Evolutionary conservation across 2,888 invertebrate genomes (phyloP).

Genomic region (Phaedon cochleariae): DNA sequence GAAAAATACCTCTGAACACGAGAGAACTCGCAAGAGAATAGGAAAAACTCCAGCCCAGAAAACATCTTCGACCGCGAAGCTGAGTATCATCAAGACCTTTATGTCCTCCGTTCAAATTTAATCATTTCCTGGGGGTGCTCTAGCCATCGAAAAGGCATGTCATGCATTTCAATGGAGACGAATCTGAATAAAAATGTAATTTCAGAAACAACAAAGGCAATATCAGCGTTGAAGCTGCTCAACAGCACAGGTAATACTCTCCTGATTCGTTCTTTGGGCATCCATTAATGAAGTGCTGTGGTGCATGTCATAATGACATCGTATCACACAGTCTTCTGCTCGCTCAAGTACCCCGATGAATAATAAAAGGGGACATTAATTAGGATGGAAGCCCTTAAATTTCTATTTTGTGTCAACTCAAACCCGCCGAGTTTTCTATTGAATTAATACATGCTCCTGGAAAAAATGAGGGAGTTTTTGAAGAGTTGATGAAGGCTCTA

Average conservation of each 20-base stretch:
- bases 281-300: constrained; percentile 41
- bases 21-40: too few species aligned
- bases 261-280: constrained; percentile 19
- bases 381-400: constrained; percentile 45
- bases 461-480: neutral
- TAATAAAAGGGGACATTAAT: constrained; percentile 49
- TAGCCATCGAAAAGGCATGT: neutral
- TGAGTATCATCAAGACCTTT: neutral
- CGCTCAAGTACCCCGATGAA: constrained; percentile 46
- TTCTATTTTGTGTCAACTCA: constrained; percentile 32
- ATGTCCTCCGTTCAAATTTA: neutral
- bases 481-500: neutral
- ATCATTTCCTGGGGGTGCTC: neutral
- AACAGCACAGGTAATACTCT: constrained; percentile 19
- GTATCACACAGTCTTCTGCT: constrained; percentile 44
- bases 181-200: constrained; percentile 1
- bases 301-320: constrained; percentile 43
- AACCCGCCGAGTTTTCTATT: too few species aligned
- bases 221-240: neutral
- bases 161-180: constrained; percentile 1
- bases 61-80: neutral
- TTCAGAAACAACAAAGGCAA: neutral
- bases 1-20: neutral
- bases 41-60: neutral
- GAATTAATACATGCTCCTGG: neutral